Evolutionary conservation across 2,113 vertebrate genomes (phyloP).

Genomic region (Calidris pygmaea): DNA sequence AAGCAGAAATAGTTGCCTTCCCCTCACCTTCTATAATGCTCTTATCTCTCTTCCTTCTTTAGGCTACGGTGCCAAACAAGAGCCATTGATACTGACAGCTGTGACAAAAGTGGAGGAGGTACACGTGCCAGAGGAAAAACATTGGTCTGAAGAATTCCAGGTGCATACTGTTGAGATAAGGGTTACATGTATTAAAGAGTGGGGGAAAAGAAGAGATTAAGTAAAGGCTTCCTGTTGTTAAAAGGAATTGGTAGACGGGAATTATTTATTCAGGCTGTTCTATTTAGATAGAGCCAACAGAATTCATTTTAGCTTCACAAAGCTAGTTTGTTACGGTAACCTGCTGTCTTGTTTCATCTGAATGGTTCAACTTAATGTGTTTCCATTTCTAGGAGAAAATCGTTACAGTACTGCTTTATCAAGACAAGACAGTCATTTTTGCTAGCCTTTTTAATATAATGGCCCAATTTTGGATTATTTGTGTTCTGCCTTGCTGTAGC

Average conservation of each 20-base stretch:
- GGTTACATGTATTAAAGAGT: background rate
- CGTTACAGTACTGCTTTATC: background rate
- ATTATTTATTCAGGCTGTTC: slow-evolving; percentile 17
- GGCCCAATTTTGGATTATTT: background rate
- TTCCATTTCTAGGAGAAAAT: slow-evolving; percentile 1
- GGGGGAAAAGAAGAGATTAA: slow-evolving; percentile 1
- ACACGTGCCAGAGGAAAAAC: slow-evolving; percentile 63
- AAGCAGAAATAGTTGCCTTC: background rate
- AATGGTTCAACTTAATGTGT: background rate
- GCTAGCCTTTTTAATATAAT: background rate
- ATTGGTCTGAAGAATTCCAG: slow-evolving; percentile 72
- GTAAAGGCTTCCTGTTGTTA: background rate
- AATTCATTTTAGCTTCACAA: slow-evolving; percentile 23
- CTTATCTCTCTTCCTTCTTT: slow-evolving; percentile 3
- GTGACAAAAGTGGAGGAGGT: slow-evolving; percentile 69
- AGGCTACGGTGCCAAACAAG: slow-evolving; percentile 83
- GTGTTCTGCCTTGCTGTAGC: background rate
- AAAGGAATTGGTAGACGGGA: background rate
- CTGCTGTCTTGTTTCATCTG: slow-evolving; percentile 41
- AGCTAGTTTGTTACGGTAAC: background rate
- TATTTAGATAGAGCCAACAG: background rate
- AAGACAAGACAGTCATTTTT: background rate
- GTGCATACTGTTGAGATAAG: slow-evolving; percentile 66
- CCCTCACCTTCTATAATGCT: background rate
- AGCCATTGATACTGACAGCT: slow-evolving; percentile 75